Conservation (phyloP, 2,797 vertebrate genomes). For the Falco novaeseelandiae region DNA sequence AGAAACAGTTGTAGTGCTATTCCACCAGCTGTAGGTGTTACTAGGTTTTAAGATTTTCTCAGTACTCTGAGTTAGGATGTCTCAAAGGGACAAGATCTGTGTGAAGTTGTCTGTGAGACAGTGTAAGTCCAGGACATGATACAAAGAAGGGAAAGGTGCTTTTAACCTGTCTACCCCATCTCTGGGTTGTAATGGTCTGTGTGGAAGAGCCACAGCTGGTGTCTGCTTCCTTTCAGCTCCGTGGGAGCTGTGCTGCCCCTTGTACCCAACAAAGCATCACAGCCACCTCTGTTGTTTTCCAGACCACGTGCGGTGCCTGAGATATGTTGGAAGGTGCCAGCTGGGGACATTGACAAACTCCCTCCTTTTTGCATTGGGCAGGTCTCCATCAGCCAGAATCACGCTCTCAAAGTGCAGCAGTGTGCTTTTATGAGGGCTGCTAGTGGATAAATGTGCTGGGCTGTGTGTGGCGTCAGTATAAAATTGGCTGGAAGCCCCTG, state of each 20-base stretch:
- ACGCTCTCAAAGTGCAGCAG: neutral
- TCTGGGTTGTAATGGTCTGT: neutral
- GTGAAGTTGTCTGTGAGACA: neutral
- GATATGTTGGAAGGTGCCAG: neutral
- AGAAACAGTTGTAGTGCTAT: neutral
- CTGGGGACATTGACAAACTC: rapidly evolving
- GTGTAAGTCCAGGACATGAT: neutral
- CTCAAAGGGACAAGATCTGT: neutral
- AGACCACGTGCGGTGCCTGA: neutral
- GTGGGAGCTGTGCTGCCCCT: neutral
- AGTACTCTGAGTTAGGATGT: neutral
- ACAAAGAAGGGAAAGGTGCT: neutral
- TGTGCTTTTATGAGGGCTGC: neutral
- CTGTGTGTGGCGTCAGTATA: neutral
- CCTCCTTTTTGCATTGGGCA: neutral
- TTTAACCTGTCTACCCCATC: neutral
- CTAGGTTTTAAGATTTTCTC: neutral
- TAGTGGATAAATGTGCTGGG: rapidly evolving
- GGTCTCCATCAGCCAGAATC: rapidly evolving
- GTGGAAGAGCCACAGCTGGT: neutral
- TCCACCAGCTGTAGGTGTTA: neutral
- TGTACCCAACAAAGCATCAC: neutral
- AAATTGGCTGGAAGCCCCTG: neutral
- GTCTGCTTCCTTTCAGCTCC: neutral
- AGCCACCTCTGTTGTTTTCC: neutral